Base-by-base conservation (phyloP, 2,113 vertebrate genomes). In the Ochotona princeps region DNA sequence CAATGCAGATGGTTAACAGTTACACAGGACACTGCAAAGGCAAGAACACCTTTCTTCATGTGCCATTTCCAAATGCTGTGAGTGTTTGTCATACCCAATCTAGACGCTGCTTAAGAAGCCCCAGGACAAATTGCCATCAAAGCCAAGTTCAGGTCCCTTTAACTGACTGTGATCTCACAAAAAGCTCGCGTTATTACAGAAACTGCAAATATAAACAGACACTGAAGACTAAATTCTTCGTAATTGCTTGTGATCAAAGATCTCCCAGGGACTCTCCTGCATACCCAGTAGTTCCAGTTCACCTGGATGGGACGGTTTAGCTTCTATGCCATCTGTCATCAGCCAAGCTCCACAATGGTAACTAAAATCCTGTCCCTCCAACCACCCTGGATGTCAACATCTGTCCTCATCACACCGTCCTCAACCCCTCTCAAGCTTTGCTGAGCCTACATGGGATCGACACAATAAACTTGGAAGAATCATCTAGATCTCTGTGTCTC, bases 141-240 rank as follows among this genome's bases (percentile, higher is more conserved):
- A 92, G 91, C 32, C 0, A 11, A 8, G 3, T 4, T 14, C 20
- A 0, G 6, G 85, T 83, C 47, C 1, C 5, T 30, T 12, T 93
- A 75, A 60, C 28, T 25, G 0, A 30, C 25, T 83, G 85, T 87
- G 7, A 74, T 67, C 35, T 88, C 60, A 69, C 14, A 38, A 30
- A 8, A 25, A 17, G 0, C 0, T 1, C 2, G 57, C 0, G 0
- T 0, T 7, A 38, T 35, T n/a, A 25, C 57, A 7, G 7, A 2
- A 21, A 49, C 2, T 93, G 83, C 5, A 3, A 0, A 32, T 83
- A 83, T 28, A 0, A 4, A 32, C 18, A 7, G 0, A 83, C 7
- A 20, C 0, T 0, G 4, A 2, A 2, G 25, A 8, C 0, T 0
- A 69, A 1, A 51, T 76, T 17, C 61, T 93, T 83, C 6, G 9